Percentiles rank a stretch among this genome's conserved stretches.
Evolutionary conservation across 2,113 vertebrate genomes (phyloP).

Genomic region (Theristicus caerulescens): DNA sequence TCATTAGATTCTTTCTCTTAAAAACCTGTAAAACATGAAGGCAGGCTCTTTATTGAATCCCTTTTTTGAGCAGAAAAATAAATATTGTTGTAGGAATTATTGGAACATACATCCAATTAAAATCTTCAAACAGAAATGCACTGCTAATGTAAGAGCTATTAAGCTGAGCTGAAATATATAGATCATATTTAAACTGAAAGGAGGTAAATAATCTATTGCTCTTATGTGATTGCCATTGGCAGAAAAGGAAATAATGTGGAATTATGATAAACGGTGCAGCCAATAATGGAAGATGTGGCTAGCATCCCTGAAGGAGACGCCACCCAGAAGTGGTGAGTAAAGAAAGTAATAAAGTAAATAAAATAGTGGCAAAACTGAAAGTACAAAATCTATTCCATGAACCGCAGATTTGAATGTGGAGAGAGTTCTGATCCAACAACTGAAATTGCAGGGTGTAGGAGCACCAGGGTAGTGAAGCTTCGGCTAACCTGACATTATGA

Average conservation of each 20-base stretch:
- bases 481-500: neutral
- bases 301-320: neutral
- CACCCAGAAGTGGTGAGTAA: neutral
- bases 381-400: neutral
- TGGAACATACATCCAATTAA: neutral
- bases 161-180: neutral
- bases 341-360: slow-evolving; percentile 21
- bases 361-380: neutral
- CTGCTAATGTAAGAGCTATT: neutral
- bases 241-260: slow-evolving; percentile 12
- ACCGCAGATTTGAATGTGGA: neutral
- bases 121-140: neutral
- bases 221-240: neutral
- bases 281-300: neutral
- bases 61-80: neutral
- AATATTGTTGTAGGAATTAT: neutral
- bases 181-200: slow-evolving; percentile 29
- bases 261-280: neutral
- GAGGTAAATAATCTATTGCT: slow-evolving; percentile 37
- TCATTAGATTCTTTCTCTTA: neutral
- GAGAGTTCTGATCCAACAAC: neutral
- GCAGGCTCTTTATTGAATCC: neutral
- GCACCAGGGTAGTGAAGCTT: neutral
- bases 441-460: neutral
- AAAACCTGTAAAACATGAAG: neutral